Conservation (phyloP, 2,113 vertebrate genomes). For the Gadus chalcogrammus region DNA sequence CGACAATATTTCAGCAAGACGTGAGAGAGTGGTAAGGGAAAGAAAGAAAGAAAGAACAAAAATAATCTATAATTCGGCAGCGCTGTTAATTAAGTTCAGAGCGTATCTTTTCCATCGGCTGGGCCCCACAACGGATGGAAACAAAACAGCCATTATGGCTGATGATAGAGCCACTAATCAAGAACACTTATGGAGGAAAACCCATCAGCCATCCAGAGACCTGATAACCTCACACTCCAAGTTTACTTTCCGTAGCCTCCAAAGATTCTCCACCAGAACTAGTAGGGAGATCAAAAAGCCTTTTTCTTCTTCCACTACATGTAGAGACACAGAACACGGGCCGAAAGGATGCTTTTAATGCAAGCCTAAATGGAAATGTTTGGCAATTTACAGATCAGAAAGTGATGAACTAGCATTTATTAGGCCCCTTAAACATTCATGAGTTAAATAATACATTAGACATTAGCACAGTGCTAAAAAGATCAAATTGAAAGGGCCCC, state of each 20-base stretch:
- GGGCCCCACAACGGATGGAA: constrained; percentile 30
- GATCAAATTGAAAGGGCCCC: constrained; percentile 65
- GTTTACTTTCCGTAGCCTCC: constrained; percentile 39
- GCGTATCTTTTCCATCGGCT: constrained; percentile 20
- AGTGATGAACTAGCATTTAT: constrained; percentile 76
- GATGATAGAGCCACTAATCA: constrained; percentile 15
- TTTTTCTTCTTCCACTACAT: constrained; percentile 18
- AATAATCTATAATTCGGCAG: neutral
- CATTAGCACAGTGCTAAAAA: constrained; percentile 71
- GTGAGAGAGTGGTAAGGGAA: neutral
- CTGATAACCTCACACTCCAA: constrained; percentile 10
- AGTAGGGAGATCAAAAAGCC: constrained; percentile 55
- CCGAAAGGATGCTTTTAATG: constrained; percentile 65
- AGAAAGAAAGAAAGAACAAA: neutral
- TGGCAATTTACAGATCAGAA: constrained; percentile 72
- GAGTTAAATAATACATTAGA: constrained; percentile 78
- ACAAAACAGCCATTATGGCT: constrained; percentile 30
- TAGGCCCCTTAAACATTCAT: constrained; percentile 74
- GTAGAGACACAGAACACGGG: constrained; percentile 50
- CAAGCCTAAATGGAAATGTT: constrained; percentile 64
- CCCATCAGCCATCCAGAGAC: constrained; percentile 35
- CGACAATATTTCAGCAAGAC: no score
- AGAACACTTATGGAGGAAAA: constrained; percentile 13
- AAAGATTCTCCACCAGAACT: constrained; percentile 51
- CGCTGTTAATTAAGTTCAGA: constrained; percentile 15